Percentiles rank a stretch among this genome's conserved stretches.
phyloP scores from a whole-genome alignment of 2,113 vertebrate genomes.

The Tachysurus fulvidraco region DNA sequence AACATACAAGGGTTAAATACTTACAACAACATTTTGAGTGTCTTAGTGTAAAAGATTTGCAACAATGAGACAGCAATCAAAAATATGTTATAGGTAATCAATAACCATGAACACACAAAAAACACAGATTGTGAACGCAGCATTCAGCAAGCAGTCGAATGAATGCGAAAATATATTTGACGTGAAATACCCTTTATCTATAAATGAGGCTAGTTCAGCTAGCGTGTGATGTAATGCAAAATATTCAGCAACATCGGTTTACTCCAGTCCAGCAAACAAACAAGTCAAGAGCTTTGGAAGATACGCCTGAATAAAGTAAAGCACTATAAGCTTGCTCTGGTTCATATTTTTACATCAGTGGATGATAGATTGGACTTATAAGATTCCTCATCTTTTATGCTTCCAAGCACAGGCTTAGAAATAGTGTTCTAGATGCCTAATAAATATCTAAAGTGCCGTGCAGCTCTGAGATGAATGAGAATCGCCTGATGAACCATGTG shows the following conservation, averaged over 20 bases:
- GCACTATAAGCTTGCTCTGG: not conserved
- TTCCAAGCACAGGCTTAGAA: not conserved
- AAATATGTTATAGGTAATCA: not conserved
- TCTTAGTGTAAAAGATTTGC: not conserved
- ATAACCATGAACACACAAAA: not conserved
- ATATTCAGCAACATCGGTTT: not conserved
- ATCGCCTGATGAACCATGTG: not conserved
- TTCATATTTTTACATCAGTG: not conserved
- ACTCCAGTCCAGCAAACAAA: not conserved
- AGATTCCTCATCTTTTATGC: not conserved
- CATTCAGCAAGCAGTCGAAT: not conserved
- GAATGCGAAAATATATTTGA: not conserved
- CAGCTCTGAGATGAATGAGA: not conserved
- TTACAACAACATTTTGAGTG: not conserved
- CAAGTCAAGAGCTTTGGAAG: not conserved
- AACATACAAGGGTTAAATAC: too few species aligned
- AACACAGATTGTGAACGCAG: not conserved
- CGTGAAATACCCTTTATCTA: not conserved
- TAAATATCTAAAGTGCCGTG: not conserved
- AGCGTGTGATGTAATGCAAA: not conserved
- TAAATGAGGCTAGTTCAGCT: not conserved
- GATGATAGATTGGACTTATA: not conserved
- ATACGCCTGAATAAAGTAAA: not conserved
- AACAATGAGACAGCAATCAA: too few species aligned
- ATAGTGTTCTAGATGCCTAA: not conserved